A percentile compares a stretch with the other conserved stretches of the same genome.
These are phyloP conservation scores for Drosophila sp. DNA, from an alignment of 1,140 invertebrate genomes.

Conservation along the genomic window DNA sequence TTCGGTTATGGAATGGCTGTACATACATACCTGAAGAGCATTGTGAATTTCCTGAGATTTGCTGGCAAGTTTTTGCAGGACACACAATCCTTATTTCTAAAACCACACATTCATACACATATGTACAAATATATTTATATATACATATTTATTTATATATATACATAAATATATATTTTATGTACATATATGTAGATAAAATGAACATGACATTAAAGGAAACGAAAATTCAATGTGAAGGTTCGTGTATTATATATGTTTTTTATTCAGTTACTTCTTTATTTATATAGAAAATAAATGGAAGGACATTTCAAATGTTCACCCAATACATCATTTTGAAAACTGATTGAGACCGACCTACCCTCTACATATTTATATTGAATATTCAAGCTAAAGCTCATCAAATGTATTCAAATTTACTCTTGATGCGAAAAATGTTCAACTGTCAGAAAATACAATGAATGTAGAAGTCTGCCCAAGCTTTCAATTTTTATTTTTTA, in stretches of 20 bases:
- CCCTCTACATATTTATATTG: background rate
- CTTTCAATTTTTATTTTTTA: too few relatives aligned
- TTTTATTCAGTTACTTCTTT: background rate
- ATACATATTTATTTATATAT: constrained; percentile 1
- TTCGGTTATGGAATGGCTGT: background rate
- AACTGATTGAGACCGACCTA: background rate
- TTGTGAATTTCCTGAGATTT: constrained; percentile 89
- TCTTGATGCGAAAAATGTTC: background rate
- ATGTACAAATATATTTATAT: constrained; percentile 36
- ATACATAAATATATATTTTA: constrained; percentile 7
- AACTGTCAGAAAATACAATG: background rate
- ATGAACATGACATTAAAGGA: constrained; percentile 13
- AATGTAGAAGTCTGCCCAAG: too few relatives aligned
- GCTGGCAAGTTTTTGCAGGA: constrained; percentile 89
- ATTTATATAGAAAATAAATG: background rate
- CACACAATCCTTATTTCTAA: constrained; percentile 90
- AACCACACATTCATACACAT: constrained; percentile 45
- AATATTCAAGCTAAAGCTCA: background rate
- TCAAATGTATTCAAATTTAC: background rate
- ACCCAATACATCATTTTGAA: background rate
- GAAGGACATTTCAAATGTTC: background rate
- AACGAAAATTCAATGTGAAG: background rate
- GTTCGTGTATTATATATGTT: background rate
- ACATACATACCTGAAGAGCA: constrained; percentile 88
- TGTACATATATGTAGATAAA: background rate